Evolutionary conservation across 53 echinoderm and acorn worm genomes (phyloP).

Genomic region (Hippasteria phrygiana): DNA sequence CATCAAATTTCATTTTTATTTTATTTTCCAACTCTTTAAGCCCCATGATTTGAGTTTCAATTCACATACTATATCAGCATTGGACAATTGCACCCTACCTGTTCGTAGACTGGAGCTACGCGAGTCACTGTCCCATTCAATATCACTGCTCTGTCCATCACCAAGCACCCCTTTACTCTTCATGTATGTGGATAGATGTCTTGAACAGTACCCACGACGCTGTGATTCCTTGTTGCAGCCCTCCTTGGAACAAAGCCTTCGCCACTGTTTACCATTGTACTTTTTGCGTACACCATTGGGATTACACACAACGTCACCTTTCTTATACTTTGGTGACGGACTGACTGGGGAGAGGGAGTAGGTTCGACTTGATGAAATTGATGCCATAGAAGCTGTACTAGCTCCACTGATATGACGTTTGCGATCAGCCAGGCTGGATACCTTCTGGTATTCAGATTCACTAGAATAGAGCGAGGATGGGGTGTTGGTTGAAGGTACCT

Average conservation of each 20-base stretch:
- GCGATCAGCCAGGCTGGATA: slow-evolving; percentile 65
- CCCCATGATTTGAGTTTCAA: too few relatives aligned
- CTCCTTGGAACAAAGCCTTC: slow-evolving; percentile 90
- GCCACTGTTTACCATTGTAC: slow-evolving; percentile 99
- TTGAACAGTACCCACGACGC: slow-evolving; percentile 93
- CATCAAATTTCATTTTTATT: too few relatives aligned
- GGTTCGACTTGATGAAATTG: slow-evolving; percentile 74
- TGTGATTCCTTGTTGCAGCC: slow-evolving; percentile 98
- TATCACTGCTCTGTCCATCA: slow-evolving; percentile 78
- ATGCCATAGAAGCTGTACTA: slow-evolving; percentile 84
- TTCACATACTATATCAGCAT: too few relatives aligned
- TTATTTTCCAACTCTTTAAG: too few relatives aligned
- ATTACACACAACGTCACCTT: slow-evolving; percentile 96
- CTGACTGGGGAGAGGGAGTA: slow-evolving; percentile 84
- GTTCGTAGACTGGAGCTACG: slow-evolving; percentile 91
- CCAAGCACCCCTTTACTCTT: slow-evolving; percentile 67
- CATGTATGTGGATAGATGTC: slow-evolving; percentile 88
- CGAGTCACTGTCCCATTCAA: slow-evolving; percentile 96
- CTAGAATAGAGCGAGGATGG: slow-evolving; percentile 79
- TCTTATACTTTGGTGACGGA: slow-evolving; percentile 86
- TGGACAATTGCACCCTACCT: slow-evolving; percentile 48
- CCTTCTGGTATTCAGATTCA: slow-evolving; percentile 49
- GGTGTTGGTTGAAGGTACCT: slow-evolving; percentile 61
- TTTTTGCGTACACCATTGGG: slow-evolving; percentile 97
- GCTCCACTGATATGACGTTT: slow-evolving; percentile 93